A percentile compares a stretch with the other conserved stretches of the same genome.
Conservation (phyloP, 2,888 invertebrate genomes). For the Cephus runcator region DNA sequence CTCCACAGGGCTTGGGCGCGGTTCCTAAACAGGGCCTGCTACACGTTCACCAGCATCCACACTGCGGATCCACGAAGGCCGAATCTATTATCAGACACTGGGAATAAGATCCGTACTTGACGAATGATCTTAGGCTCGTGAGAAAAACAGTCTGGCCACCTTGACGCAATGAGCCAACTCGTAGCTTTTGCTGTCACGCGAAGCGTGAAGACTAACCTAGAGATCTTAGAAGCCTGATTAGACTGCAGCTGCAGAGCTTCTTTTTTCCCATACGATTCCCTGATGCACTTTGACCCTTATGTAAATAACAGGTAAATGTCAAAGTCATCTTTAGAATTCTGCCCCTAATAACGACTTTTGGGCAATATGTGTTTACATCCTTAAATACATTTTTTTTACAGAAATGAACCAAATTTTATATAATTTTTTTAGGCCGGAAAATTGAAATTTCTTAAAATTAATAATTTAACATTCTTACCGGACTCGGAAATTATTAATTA, state of each 20-base stretch:
- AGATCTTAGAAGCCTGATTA: slow-evolving; percentile 30
- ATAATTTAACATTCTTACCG: slow-evolving; percentile 10
- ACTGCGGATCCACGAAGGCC: slow-evolving; percentile 38
- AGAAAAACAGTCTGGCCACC: slow-evolving; percentile 39
- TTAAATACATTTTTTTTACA: too few species aligned
- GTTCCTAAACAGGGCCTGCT: slow-evolving; percentile 1
- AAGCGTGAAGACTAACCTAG: slow-evolving; percentile 31
- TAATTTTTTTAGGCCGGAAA: not conserved
- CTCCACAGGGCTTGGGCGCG: not conserved
- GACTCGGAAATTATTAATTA: not conserved
- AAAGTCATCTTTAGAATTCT: too few species aligned
- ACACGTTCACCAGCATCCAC: slow-evolving; percentile 2
- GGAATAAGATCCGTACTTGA: slow-evolving; percentile 4
- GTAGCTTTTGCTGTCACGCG: too few species aligned
- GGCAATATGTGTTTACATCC: too few species aligned
- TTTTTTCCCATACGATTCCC: too few species aligned
- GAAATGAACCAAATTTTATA: too few species aligned
- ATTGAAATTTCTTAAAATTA: slow-evolving; percentile 4
- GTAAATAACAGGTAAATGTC: too few species aligned
- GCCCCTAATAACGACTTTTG: too few species aligned
- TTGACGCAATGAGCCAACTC: slow-evolving; percentile 13
- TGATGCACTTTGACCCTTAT: too few species aligned
- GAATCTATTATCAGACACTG: slow-evolving; percentile 44
- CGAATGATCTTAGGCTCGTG: slow-evolving; percentile 31
- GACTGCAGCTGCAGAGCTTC: too few species aligned